Conservation (phyloP, 1,140 invertebrate species). For the Sarcophaga peregrina region DNA sequence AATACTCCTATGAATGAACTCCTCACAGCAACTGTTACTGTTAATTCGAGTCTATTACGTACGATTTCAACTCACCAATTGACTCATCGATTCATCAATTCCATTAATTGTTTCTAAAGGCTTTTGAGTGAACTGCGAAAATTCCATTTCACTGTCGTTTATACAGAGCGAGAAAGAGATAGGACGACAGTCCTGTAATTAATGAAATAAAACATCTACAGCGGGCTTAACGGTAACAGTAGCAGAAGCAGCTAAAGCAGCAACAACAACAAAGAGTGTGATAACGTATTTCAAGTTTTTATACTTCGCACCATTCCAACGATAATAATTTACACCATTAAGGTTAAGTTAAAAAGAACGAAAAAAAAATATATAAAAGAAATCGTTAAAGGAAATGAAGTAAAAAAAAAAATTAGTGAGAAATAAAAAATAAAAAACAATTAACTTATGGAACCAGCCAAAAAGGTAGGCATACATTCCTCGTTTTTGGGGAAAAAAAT, state of each 20-base stretch:
- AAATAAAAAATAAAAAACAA: too few species aligned
- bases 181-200: too few species aligned
- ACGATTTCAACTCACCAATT: too few species aligned
- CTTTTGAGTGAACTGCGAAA: too few species aligned
- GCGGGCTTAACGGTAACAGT: constrained; percentile 47
- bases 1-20: too few species aligned
- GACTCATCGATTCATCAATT: too few species aligned
- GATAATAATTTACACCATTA: constrained; percentile 36
- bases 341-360: not conserved
- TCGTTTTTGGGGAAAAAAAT: not conserved
- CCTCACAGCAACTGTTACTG: too few species aligned
- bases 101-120: too few species aligned
- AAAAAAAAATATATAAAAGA: not conserved
- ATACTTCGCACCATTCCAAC: not conserved
- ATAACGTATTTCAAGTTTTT: constrained; percentile 10
- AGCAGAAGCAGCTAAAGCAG: constrained; percentile 43
- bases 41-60: too few species aligned
- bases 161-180: too few species aligned
- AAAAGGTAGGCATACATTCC: not conserved
- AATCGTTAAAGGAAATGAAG: too few species aligned
- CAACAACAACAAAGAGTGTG: constrained; percentile 35
- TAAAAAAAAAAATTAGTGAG: not conserved
- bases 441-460: not conserved
- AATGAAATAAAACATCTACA: constrained; percentile 24
- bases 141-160: too few species aligned